phyloP scores from a whole-genome alignment of 1,140 invertebrate species.

The Bradysia coprophila region DNA sequence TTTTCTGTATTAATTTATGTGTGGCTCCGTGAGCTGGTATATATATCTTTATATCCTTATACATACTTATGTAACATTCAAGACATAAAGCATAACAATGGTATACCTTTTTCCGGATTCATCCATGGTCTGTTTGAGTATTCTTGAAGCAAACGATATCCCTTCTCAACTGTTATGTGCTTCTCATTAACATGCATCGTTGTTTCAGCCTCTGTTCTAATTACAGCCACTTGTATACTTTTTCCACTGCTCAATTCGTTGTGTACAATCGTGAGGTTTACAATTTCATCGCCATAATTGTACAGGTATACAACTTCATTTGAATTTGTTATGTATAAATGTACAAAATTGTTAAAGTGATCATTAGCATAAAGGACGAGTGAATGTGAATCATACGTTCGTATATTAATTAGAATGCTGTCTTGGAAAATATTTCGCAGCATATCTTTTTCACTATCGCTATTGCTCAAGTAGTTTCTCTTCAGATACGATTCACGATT shows the following conservation, averaged over 20 bases:
- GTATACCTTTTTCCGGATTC: slow-evolving; percentile 53
- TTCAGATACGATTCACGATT: slow-evolving; percentile 58
- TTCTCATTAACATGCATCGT: slow-evolving; percentile 68
- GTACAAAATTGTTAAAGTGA: slow-evolving; percentile 85
- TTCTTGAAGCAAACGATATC: slow-evolving; percentile 46
- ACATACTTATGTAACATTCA: too few relatives aligned
- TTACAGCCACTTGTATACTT: slow-evolving; percentile 70
- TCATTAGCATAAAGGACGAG: slow-evolving; percentile 82
- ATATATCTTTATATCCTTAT: too few relatives aligned
- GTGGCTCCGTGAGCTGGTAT: too few relatives aligned
- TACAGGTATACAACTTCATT: slow-evolving; percentile 62
- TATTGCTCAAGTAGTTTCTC: slow-evolving; percentile 48
- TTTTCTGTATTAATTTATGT: too few relatives aligned
- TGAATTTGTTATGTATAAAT: slow-evolving; percentile 64
- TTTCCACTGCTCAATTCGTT: slow-evolving; percentile 56
- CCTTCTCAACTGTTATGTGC: slow-evolving; percentile 46
- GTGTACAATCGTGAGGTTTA: slow-evolving; percentile 56
- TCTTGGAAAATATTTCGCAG: slow-evolving; percentile 54
- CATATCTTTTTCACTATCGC: slow-evolving; percentile 39
- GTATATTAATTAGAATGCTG: slow-evolving; percentile 66
- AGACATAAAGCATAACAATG: background rate
- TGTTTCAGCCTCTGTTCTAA: slow-evolving; percentile 47
- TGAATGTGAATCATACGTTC: slow-evolving; percentile 67
- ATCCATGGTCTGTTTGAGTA: slow-evolving; percentile 69
- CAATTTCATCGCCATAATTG: slow-evolving; percentile 61